These are phyloP conservation scores for Phalacrocorax pelagicus DNA, from an alignment of 2,113 vertebrate species.

Conservation along the genomic window DNA sequence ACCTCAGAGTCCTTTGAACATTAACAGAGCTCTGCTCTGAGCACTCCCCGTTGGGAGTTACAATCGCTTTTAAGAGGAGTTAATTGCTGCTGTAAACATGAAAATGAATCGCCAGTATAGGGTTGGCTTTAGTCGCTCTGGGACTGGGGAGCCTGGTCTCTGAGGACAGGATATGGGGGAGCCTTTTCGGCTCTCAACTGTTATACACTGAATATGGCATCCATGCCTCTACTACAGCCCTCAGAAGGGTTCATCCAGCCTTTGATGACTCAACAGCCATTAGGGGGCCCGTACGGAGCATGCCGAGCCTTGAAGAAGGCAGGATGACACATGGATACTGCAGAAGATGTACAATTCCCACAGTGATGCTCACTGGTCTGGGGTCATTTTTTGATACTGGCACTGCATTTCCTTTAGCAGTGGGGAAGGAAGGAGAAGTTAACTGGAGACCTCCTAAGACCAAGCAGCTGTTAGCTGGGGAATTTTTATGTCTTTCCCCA, in stretches of 20 bases:
- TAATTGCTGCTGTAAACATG: neutral
- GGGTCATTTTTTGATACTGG: neutral
- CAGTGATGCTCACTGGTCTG: accelerated
- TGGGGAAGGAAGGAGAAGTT: neutral
- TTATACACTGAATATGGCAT: neutral
- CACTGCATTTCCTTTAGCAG: neutral
- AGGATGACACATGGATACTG: too few species aligned
- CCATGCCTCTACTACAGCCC: neutral
- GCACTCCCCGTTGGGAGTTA: neutral
- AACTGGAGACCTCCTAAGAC: accelerated
- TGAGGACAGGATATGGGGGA: neutral
- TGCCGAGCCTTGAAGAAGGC: neutral
- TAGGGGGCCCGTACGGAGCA: neutral
- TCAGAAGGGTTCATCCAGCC: neutral
- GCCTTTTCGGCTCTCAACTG: neutral
- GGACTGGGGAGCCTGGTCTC: neutral
- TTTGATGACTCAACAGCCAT: neutral
- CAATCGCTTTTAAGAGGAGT: neutral
- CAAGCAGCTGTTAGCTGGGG: neutral
- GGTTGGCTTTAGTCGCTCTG: neutral
- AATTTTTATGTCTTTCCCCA: neutral
- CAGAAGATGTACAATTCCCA: neutral
- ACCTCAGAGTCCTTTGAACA: neutral
- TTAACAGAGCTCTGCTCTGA: neutral
- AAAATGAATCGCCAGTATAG: neutral